Conservation (phyloP, 30 jellyfish, hydroid and myxozoan genomes). For the Pelagia noctiluca region DNA sequence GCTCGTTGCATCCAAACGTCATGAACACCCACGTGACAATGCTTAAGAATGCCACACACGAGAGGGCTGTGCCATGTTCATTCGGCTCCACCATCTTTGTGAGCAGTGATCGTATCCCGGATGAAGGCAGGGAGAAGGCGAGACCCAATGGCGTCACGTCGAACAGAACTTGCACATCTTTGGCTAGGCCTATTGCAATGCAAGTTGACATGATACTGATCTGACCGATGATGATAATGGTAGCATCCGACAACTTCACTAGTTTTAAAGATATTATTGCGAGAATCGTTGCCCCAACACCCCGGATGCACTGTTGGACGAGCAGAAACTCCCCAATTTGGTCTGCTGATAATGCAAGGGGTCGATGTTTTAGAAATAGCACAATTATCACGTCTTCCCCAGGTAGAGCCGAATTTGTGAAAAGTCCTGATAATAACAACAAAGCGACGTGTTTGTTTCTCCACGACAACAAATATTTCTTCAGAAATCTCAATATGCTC, state of each 20-base stretch:
- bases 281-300: conserved; percentile 39
- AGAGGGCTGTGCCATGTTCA: conserved; percentile 63
- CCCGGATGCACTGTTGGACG: conserved; percentile 46
- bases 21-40: conserved; percentile 38
- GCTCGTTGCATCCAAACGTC: conserved; percentile 47
- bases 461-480: conserved; percentile 6
- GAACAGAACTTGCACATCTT: conserved; percentile 7
- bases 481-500: background rate
- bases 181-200: conserved; percentile 34
- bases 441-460: background rate
- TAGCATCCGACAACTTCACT: conserved; percentile 36
- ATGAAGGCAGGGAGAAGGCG: conserved; percentile 66
- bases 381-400: conserved; percentile 61
- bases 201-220: conserved; percentile 48
- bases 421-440: conserved; percentile 44
- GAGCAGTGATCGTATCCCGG: conserved; percentile 45
- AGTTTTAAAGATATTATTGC: conserved; percentile 37
- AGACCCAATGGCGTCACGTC: conserved; percentile 33
- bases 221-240: conserved; percentile 35
- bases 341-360: conserved; percentile 53
- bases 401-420: conserved; percentile 49
- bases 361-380: conserved; percentile 49
- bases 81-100: conserved; percentile 52
- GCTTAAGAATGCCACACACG: conserved; percentile 58
- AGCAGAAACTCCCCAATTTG: conserved; percentile 48